These are phyloP conservation scores for Sitta europaea DNA, from an alignment of 2,113 vertebrate species.

Conservation along the genomic window DNA sequence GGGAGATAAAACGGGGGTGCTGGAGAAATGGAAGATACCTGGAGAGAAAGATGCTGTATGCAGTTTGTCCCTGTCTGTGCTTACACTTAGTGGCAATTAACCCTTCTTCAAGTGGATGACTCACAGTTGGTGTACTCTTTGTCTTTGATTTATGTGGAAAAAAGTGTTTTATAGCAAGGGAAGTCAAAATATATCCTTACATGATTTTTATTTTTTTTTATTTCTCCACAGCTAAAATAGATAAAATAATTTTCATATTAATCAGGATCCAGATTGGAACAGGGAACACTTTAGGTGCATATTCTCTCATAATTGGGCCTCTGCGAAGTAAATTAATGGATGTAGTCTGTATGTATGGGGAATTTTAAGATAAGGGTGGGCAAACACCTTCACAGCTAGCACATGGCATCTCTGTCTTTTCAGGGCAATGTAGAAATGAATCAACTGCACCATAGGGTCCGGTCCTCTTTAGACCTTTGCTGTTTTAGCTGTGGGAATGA, in stretches of 20 bases:
- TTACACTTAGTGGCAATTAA: background rate
- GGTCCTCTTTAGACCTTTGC: background rate
- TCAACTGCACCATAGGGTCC: fast-evolving
- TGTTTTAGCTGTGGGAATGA: background rate
- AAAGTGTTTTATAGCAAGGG: background rate
- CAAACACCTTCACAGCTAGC: background rate
- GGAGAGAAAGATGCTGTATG: background rate
- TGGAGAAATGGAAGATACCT: background rate
- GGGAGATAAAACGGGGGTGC: fast-evolving
- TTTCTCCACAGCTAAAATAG: background rate
- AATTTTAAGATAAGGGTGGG: background rate
- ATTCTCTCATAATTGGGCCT: background rate
- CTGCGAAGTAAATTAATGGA: background rate
- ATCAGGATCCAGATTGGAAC: background rate
- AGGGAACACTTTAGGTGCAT: background rate
- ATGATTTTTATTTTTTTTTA: background rate
- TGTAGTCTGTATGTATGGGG: background rate
- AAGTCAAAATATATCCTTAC: background rate
- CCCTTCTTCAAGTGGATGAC: background rate
- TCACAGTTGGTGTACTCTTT: background rate
- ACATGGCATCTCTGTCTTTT: background rate
- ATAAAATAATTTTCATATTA: background rate
- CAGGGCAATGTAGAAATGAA: background rate
- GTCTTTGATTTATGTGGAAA: background rate
- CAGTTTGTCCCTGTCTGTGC: background rate